These are phyloP conservation scores for Cinclus cinclus DNA, from an alignment of 2,113 vertebrate genomes.

Conservation along the genomic window DNA sequence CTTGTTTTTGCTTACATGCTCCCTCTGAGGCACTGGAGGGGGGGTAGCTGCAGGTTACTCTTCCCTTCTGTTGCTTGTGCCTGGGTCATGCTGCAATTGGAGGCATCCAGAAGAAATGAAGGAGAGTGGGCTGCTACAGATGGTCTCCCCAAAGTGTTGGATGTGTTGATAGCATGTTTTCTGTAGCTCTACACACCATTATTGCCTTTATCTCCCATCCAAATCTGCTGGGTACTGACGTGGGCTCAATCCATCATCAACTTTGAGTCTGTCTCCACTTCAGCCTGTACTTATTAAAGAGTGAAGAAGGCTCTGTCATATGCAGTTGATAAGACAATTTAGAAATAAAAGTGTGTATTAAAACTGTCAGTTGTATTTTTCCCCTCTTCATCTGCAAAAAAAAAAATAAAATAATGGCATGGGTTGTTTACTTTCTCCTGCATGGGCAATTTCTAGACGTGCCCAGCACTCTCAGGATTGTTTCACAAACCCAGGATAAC, in stretches of 20 bases:
- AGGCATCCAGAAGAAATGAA: not conserved
- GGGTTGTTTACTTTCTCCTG: not conserved
- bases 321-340: not conserved
- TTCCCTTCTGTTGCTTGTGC: not conserved
- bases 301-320: conserved; percentile 1
- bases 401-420: too few relatives aligned
- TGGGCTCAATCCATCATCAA: not conserved
- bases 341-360: not conserved
- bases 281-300: not conserved
- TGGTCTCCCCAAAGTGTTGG: not conserved
- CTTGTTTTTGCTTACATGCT: fast-evolving
- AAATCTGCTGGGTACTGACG: not conserved
- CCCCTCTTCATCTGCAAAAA: not conserved
- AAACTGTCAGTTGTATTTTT: not conserved
- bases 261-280: not conserved
- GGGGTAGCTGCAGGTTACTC: not conserved
- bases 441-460: not conserved
- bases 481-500: not conserved
- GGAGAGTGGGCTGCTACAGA: not conserved
- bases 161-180: not conserved
- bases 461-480: not conserved
- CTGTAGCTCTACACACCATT: not conserved
- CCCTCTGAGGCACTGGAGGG: not conserved
- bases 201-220: not conserved
- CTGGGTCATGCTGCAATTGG: not conserved